Percentiles rank a stretch among this genome's conserved stretches.
Conservation (phyloP, 2,888 invertebrate species). For the Lasioglossum villosulum region DNA sequence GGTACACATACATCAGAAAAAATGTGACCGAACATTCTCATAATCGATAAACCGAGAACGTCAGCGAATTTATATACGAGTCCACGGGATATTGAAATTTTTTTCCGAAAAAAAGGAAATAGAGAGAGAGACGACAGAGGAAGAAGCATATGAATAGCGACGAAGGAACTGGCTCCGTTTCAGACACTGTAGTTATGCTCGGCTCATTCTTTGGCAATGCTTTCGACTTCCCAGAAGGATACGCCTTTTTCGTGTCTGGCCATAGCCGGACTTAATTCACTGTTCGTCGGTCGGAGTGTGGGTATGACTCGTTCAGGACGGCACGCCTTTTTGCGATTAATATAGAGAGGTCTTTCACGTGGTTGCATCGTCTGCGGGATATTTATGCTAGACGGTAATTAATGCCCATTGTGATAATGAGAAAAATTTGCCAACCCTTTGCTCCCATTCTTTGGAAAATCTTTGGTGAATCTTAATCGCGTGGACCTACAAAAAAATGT, state of each 20-base stretch:
- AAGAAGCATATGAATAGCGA: slow-evolving; percentile 41
- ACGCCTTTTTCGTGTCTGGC: slow-evolving; percentile 70
- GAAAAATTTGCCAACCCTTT: neutral
- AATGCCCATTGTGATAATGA: neutral
- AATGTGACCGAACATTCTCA: neutral
- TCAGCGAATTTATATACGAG: neutral
- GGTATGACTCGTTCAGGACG: slow-evolving; percentile 31
- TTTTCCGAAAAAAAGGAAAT: slow-evolving; percentile 13
- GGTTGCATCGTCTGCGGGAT: slow-evolving; percentile 39
- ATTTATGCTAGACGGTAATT: slow-evolving; percentile 3
- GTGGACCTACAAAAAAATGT: neutral
- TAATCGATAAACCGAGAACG: slow-evolving; percentile 4
- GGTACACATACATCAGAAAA: neutral
- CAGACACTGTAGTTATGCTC: slow-evolving; percentile 57
- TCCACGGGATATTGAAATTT: slow-evolving; percentile 20
- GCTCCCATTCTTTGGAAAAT: neutral
- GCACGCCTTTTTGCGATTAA: slow-evolving; percentile 66
- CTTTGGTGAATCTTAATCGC: neutral
- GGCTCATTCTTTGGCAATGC: slow-evolving; percentile 61
- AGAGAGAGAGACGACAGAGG: neutral
- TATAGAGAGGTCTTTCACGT: slow-evolving; percentile 32
- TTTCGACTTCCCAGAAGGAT: slow-evolving; percentile 60
- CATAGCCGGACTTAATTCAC: slow-evolving; percentile 67
- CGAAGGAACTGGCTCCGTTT: slow-evolving; percentile 55
- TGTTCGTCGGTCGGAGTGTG: slow-evolving; percentile 48